Percentiles rank a stretch among this genome's conserved stretches.
Conservation (phyloP, 2,113 vertebrate species). For the Dendrocopos noguchii region DNA sequence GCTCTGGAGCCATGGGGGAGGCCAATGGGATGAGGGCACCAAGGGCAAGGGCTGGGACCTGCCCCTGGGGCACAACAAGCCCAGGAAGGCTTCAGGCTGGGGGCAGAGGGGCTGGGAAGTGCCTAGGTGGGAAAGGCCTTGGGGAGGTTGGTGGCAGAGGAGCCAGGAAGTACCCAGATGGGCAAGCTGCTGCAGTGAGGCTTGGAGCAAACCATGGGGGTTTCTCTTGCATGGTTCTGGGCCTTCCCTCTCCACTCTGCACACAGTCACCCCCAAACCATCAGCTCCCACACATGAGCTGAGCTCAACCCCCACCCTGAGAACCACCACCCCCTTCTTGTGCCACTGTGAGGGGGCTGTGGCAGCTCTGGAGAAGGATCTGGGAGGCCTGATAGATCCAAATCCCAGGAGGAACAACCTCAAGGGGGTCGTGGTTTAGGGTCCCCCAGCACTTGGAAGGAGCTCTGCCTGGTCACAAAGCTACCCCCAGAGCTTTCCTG, state of each 20-base stretch:
- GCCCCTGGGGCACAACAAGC: too few species aligned
- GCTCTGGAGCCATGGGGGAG: too few species aligned
- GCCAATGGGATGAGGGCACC: too few species aligned
- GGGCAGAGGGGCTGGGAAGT: too few species aligned
- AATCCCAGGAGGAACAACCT: neutral
- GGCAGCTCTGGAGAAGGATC: neutral
- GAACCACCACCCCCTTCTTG: neutral
- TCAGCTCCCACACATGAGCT: fast-evolving
- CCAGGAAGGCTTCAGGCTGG: too few species aligned
- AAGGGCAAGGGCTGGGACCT: too few species aligned
- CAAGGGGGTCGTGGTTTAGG: neutral
- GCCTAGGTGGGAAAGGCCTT: too few species aligned
- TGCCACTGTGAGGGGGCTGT: neutral
- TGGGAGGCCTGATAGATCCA: fast-evolving
- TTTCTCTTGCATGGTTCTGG: neutral
- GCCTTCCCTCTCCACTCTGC: neutral
- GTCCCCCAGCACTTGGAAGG: neutral
- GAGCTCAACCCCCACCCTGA: neutral
- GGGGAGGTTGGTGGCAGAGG: too few species aligned
- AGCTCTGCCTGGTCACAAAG: fast-evolving
- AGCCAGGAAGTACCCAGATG: too few species aligned
- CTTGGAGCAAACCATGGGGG: neutral
- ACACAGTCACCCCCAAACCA: neutral
- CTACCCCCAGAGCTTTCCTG: neutral
- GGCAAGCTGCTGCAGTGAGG: too few species aligned